Evolutionary conservation across 2,113 vertebrate species (phyloP).

Genomic region (Paralichthys olivaceus): DNA sequence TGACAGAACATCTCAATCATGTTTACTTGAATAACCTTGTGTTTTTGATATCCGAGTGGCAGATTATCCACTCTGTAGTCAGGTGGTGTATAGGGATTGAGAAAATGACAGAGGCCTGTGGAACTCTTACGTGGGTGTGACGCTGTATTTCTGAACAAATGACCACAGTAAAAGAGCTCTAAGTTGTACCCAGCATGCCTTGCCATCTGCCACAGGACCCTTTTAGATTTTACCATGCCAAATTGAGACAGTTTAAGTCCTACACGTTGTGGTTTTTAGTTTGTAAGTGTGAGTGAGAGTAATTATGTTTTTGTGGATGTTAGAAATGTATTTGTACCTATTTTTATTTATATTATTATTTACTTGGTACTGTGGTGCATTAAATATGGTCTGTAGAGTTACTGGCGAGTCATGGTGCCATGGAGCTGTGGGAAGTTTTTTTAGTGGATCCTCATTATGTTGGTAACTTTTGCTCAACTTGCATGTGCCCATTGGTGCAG

Average conservation of each 20-base stretch:
- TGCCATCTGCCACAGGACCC: neutral
- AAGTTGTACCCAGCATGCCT: neutral
- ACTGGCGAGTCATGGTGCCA: too few species aligned
- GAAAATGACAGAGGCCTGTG: conserved; percentile 85
- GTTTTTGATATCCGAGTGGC: conserved; percentile 81
- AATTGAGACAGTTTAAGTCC: neutral
- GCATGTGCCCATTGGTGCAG: too few species aligned
- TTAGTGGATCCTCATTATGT: too few species aligned
- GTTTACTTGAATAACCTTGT: conserved; percentile 40
- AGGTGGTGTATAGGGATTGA: conserved; percentile 81
- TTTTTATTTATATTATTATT: too few species aligned
- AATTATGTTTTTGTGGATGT: too few species aligned
- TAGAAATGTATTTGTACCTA: too few species aligned
- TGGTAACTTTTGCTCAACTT: too few species aligned
- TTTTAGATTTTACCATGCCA: neutral
- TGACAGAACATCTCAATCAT: conserved; percentile 29
- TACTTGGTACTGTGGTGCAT: too few species aligned
- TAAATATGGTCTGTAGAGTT: too few species aligned
- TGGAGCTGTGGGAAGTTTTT: too few species aligned
- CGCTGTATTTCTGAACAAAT: conserved; percentile 26
- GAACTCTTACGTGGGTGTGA: conserved; percentile 88
- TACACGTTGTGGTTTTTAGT: neutral
- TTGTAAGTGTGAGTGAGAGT: neutral
- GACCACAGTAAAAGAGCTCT: neutral
- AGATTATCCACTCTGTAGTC: conserved; percentile 88